These are phyloP conservation scores for Eristalis pertinax DNA, from an alignment of 2,888 invertebrate species.

Conservation along the genomic window DNA sequence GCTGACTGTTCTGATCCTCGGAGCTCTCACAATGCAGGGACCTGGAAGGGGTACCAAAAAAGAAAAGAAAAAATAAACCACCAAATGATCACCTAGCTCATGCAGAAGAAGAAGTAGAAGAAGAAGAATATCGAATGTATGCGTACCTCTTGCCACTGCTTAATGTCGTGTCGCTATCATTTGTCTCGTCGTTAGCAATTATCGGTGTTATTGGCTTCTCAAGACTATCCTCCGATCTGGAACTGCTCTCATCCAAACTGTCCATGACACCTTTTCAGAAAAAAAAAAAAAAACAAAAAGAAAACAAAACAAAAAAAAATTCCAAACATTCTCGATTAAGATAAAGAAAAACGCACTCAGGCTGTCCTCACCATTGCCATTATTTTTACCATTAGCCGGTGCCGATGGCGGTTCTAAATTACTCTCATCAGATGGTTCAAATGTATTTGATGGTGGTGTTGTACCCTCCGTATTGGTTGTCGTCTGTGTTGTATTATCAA, in stretches of 20 bases:
- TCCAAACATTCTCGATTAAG: no score
- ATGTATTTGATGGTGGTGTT: conserved; percentile 75
- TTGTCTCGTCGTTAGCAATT: conserved; percentile 75
- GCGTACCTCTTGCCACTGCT: conserved; percentile 75
- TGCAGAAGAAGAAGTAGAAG: no score
- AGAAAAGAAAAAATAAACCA: no score
- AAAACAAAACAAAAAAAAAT: no score
- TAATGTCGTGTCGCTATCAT: conserved; percentile 75
- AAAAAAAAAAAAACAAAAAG: not conserved
- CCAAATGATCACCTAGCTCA: no score
- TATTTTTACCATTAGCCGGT: conserved; percentile 71
- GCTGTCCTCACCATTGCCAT: conserved; percentile 75
- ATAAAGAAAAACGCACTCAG: no score
- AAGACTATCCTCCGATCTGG: conserved; percentile 88
- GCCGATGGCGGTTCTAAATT: conserved; percentile 86
- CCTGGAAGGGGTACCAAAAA: conserved; percentile 50
- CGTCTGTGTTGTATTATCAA: conserved; percentile 82
- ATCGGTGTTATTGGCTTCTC: conserved; percentile 85
- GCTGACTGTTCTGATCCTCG: conserved; percentile 77
- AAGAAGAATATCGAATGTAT: not conserved
- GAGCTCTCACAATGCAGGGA: conserved; percentile 75
- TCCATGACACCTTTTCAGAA: conserved; percentile 75
- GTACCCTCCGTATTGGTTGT: conserved; percentile 81
- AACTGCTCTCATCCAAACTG: conserved; percentile 87
- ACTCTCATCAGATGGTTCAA: conserved; percentile 87